A percentile compares a stretch with the other conserved stretches of the same genome.
phyloP scores from a whole-genome alignment of 2,797 vertebrate species.

The Rhincodon typus region DNA sequence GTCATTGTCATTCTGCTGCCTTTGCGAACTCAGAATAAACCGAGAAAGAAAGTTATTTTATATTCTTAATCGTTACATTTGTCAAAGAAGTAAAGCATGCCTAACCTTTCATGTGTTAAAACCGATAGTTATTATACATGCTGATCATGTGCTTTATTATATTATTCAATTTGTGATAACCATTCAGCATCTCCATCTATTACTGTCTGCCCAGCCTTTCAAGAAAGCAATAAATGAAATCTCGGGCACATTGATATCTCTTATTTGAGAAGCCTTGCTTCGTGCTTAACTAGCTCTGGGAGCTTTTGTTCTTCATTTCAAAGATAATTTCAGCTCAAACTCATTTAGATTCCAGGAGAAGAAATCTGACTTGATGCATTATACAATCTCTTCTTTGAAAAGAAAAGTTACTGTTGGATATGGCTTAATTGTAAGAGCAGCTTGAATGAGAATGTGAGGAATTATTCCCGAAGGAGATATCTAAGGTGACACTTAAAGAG shows the following conservation, averaged over 20 bases:
- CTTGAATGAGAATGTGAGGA: neutral
- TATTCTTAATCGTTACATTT: neutral
- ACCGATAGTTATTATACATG: neutral
- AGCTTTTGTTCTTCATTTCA: constrained; percentile 30
- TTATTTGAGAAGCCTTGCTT: neutral
- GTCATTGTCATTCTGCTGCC: neutral
- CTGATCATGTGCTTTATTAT: constrained; percentile 16
- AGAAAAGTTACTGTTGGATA: neutral
- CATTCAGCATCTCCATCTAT: constrained; percentile 20
- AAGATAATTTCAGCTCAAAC: constrained; percentile 22
- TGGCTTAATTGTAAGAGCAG: neutral
- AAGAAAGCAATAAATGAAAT: constrained; percentile 8
- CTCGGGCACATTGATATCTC: neutral
- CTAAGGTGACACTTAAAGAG: neutral
- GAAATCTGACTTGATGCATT: neutral
- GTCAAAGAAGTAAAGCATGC: constrained; percentile 4
- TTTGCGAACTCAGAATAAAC: neutral
- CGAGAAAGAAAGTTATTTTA: constrained; percentile 23
- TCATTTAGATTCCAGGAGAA: neutral
- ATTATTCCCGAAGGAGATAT: neutral
- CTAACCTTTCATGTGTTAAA: constrained; percentile 12
- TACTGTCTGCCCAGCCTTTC: constrained; percentile 18
- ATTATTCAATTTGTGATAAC: constrained; percentile 37
- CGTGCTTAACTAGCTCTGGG: neutral
- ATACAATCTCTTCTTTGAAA: neutral